These are phyloP conservation scores for Lepidurus apus DNA, from an alignment of 1,140 invertebrate genomes.

Conservation along the genomic window DNA sequence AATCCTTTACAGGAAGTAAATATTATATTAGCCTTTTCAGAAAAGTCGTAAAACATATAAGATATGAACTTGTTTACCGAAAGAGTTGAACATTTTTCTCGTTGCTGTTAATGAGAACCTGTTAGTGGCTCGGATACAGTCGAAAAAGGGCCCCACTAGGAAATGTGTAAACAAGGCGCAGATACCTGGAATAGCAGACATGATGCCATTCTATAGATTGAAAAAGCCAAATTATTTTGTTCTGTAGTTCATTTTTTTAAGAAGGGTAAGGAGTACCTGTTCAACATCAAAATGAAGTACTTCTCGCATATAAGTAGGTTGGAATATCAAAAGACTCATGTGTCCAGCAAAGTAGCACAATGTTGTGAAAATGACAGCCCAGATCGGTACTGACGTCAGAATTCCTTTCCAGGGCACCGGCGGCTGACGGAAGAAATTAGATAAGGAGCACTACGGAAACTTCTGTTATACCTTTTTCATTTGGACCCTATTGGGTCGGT, in stretches of 20 bases:
- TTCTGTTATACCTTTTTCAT: not conserved
- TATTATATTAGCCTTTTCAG: not conserved
- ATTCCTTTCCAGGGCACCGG: constrained; percentile 51
- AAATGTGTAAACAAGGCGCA: constrained; percentile 40
- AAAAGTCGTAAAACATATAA: constrained; percentile 10
- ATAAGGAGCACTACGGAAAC: not conserved
- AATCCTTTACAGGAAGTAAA: constrained; percentile 33
- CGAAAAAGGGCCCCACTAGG: constrained; percentile 38
- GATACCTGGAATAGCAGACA: constrained; percentile 55
- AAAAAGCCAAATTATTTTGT: not conserved
- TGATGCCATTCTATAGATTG: constrained; percentile 50
- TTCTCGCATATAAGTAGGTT: constrained; percentile 56
- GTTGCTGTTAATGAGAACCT: constrained; percentile 36
- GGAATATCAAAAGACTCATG: constrained; percentile 53
- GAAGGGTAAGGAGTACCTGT: constrained; percentile 44
- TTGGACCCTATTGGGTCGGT: not conserved
- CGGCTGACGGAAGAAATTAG: not conserved
- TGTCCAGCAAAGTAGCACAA: constrained; percentile 57
- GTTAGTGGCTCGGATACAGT: constrained; percentile 38
- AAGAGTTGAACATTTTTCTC: constrained; percentile 40
- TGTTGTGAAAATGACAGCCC: constrained; percentile 53
- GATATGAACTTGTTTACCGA: constrained; percentile 35
- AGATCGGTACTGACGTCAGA: constrained; percentile 51
- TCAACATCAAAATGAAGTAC: constrained; percentile 53
- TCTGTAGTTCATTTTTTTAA: not conserved